A percentile compares a stretch with the other conserved stretches of the same genome.
Evolutionary conservation across 2,888 invertebrate genomes (phyloP).

Genomic region (Drosophila colorata): DNA sequence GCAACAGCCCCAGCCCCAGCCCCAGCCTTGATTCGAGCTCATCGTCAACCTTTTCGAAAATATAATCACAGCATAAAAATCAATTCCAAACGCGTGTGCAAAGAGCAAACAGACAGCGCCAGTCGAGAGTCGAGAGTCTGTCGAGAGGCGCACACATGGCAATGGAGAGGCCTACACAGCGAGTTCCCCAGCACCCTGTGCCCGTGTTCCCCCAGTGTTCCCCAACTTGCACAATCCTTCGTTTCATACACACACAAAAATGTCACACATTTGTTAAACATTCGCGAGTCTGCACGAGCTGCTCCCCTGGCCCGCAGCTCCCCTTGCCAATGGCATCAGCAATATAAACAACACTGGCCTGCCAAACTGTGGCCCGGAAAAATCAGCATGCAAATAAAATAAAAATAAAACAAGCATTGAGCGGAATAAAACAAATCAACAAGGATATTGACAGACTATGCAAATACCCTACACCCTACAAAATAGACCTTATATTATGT

Average conservation of each 20-base stretch:
- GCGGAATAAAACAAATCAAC: constrained; percentile 41
- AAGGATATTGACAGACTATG: constrained; percentile 3
- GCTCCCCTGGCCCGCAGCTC: constrained; percentile 11
- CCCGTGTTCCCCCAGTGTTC: background rate
- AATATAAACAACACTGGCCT: constrained; percentile 66
- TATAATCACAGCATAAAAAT: constrained; percentile 81
- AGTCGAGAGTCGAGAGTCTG: constrained; percentile 35
- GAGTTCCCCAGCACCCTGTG: constrained; percentile 11
- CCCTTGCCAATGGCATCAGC: constrained; percentile 41
- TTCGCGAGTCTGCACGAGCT: constrained; percentile 67
- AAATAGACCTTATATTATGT: no score
- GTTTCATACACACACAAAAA: constrained; percentile 56
- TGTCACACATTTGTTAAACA: constrained; percentile 81
- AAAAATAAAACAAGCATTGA: constrained; percentile 55
- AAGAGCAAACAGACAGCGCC: constrained; percentile 67
- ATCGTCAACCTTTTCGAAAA: constrained; percentile 80
- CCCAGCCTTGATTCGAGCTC: constrained; percentile 52
- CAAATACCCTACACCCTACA: constrained; percentile 27
- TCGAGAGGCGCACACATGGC: constrained; percentile 27
- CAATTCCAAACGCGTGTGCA: constrained; percentile 78
- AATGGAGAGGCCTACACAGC: constrained; percentile 20
- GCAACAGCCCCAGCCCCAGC: constrained; percentile 5
- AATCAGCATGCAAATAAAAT: constrained; percentile 78
- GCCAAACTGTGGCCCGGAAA: constrained; percentile 67
- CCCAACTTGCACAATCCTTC: constrained; percentile 16